Conservation (phyloP, 2,888 invertebrate genomes). For the Merodon equestris region DNA sequence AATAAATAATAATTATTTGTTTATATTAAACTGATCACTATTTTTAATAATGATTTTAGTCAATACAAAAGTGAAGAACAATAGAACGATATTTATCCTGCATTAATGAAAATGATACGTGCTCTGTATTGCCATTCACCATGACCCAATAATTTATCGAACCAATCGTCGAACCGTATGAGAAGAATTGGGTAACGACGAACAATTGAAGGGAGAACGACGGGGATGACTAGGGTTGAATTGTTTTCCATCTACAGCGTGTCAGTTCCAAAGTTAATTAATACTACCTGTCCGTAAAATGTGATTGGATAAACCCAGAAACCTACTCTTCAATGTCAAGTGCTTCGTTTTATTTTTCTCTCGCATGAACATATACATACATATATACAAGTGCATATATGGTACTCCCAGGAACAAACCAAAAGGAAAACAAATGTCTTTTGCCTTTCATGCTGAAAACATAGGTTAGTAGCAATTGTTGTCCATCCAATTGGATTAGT, state of each 20-base stretch:
- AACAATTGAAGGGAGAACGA: neutral
- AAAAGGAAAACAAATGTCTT: too few species aligned
- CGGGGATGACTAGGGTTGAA: constrained; percentile 6
- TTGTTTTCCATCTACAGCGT: constrained; percentile 59
- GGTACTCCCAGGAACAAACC: too few species aligned
- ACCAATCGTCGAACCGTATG: constrained; percentile 57
- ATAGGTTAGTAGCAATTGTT: too few species aligned
- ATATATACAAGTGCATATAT: neutral
- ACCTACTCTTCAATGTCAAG: constrained; percentile 62
- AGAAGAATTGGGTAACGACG: constrained; percentile 51
- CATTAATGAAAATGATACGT: constrained; percentile 69
- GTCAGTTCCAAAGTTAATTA: constrained; percentile 61
- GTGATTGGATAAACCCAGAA: constrained; percentile 29
- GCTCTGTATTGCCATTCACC: constrained; percentile 62
- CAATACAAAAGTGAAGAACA: constrained; percentile 17
- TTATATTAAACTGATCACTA: too few species aligned
- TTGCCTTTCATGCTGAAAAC: too few species aligned
- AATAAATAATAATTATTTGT: neutral
- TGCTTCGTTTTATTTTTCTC: constrained; percentile 1
- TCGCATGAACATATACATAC: neutral
- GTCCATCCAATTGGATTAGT: too few species aligned
- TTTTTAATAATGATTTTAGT: too few species aligned
- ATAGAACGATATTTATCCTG: constrained; percentile 67
- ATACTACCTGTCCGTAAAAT: constrained; percentile 50
- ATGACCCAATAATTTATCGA: constrained; percentile 69